These are phyloP conservation scores for Pseudomyrmex gracilis DNA, from an alignment of 1,140 invertebrate genomes.

Conservation along the genomic window DNA sequence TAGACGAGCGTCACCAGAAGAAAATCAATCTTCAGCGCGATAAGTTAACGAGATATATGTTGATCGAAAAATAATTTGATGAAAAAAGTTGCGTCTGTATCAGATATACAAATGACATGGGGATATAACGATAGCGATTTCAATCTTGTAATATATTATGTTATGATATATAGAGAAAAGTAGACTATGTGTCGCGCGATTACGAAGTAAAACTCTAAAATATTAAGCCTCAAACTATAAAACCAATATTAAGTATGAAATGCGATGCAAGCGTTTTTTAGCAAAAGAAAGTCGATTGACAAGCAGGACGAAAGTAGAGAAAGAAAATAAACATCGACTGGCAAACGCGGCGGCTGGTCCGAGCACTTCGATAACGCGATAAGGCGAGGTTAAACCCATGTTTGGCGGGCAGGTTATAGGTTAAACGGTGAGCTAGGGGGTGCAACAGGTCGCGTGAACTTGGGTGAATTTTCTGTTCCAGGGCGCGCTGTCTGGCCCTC, in stretches of 20 bases:
- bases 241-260: background rate
- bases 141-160: no score
- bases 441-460: constrained; percentile 86
- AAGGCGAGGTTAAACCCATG: constrained; percentile 86
- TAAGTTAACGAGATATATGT: background rate
- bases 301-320: background rate
- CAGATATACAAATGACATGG: background rate
- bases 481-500: constrained; percentile 80
- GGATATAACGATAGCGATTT: background rate
- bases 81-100: background rate
- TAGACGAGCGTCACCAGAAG: background rate
- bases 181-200: no score
- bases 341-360: constrained; percentile 61
- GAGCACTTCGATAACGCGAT: constrained; percentile 85
- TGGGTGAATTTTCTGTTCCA: constrained; percentile 86
- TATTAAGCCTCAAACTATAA: no score
- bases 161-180: no score
- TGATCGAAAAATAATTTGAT: background rate
- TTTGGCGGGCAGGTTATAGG: constrained; percentile 86
- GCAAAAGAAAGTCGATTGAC: constrained; percentile 35
- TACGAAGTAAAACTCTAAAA: no score
- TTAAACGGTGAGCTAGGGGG: constrained; percentile 85
- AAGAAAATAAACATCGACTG: constrained; percentile 47
- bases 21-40: constrained; percentile 10
- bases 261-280: background rate